Conservation (phyloP, 2,888 invertebrate species). For the Apomyelois bistriatella region DNA sequence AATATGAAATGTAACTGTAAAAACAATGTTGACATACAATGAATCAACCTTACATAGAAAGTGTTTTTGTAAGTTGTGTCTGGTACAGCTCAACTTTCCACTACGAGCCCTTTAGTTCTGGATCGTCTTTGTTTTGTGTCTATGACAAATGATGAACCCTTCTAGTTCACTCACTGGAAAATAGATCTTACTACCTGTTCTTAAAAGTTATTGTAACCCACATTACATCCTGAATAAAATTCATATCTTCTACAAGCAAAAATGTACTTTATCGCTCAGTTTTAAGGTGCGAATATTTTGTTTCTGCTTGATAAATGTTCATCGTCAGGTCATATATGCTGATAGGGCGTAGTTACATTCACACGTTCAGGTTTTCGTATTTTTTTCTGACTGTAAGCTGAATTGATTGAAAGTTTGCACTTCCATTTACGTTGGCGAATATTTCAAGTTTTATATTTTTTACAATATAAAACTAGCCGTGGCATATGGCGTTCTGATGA, state of each 20-base stretch:
- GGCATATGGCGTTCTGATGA: neutral
- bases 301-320: neutral
- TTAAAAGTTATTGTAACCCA: neutral
- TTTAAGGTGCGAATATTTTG: neutral
- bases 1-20: too few relatives aligned
- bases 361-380: neutral
- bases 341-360: constrained; percentile 8
- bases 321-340: neutral
- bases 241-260: neutral
- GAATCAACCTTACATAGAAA: too few relatives aligned
- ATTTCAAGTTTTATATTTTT: constrained; percentile 5
- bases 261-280: neutral
- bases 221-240: neutral
- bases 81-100: neutral
- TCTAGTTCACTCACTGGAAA: neutral
- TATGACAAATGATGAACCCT: constrained; percentile 6
- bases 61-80: too few relatives aligned
- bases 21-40: neutral
- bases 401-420: constrained; percentile 11
- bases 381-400: constrained; percentile 8
- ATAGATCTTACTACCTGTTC: neutral
- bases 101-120: neutral
- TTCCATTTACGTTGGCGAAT: constrained; percentile 6
- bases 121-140: neutral
- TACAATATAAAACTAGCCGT: neutral